A percentile compares a stretch with the other conserved stretches of the same genome.
Conservation (phyloP, 1,140 invertebrate species). For the Drosophila carrolli region DNA sequence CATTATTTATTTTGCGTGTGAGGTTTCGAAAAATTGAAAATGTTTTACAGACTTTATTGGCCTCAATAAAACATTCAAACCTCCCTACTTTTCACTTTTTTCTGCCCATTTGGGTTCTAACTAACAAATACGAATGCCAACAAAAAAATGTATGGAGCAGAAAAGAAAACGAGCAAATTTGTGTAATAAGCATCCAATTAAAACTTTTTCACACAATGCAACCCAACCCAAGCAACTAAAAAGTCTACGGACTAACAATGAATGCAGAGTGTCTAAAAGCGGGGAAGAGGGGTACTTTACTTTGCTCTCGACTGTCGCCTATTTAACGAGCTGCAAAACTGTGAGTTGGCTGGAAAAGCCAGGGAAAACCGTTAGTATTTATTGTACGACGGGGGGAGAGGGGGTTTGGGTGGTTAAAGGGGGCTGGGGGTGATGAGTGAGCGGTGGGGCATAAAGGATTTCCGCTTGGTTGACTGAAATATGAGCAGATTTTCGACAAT, state of each 20-base stretch:
- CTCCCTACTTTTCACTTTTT: constrained; percentile 19
- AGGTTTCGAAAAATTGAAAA: neutral
- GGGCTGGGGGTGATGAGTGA: neutral
- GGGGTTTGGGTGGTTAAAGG: neutral
- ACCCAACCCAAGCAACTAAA: constrained; percentile 43
- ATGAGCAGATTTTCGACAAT: constrained; percentile 75
- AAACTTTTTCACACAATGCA: constrained; percentile 76
- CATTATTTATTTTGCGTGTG: too few species aligned
- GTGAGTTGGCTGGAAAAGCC: constrained; percentile 40
- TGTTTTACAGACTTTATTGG: constrained; percentile 6
- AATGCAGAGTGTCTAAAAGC: constrained; percentile 50
- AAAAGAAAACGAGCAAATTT: constrained; percentile 63
- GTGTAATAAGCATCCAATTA: constrained; percentile 79
- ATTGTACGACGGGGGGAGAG: constrained; percentile 12
- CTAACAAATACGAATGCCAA: constrained; percentile 15
- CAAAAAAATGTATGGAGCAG: constrained; percentile 7
- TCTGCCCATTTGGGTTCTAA: constrained; percentile 15
- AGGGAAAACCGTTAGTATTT: constrained; percentile 42
- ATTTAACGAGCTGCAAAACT: constrained; percentile 80
- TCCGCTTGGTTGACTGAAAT: constrained; percentile 79
- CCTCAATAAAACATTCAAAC: constrained; percentile 24
- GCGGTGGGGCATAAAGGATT: constrained; percentile 66
- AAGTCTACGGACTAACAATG: constrained; percentile 52
- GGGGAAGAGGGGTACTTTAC: constrained; percentile 13
- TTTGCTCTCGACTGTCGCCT: constrained; percentile 64